Evolutionary conservation across 2,888 invertebrate genomes (phyloP).

Genomic region (Entomobrya multifasciata): DNA sequence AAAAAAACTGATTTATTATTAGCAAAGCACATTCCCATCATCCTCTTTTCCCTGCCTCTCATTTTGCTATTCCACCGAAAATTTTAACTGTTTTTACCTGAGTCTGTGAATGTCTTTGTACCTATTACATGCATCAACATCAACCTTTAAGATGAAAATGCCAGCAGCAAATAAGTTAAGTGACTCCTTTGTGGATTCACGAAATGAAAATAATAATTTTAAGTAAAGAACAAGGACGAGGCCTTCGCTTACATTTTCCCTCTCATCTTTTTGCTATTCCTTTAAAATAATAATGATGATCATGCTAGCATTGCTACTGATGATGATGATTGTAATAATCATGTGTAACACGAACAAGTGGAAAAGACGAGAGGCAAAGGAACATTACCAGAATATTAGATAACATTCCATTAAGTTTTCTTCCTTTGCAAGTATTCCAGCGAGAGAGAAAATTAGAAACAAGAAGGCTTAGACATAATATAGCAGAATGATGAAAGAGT

Average conservation of each 20-base stretch:
- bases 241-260: constrained; percentile 54
- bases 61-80: constrained; percentile 1
- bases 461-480: constrained; percentile 8
- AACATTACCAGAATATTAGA: constrained; percentile 46
- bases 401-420: constrained; percentile 17
- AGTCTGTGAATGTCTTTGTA: neutral
- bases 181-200: constrained; percentile 58
- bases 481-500: constrained; percentile 4
- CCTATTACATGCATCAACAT: too few relatives aligned
- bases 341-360: neutral
- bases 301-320: neutral
- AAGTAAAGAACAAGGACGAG: constrained; percentile 52
- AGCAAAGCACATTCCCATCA: constrained; percentile 28
- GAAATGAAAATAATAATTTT: constrained; percentile 49
- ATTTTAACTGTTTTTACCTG: constrained; percentile 54
- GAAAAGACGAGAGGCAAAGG: neutral
- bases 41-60: neutral
- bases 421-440: constrained; percentile 4
- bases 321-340: constrained; percentile 14
- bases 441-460: constrained; percentile 22
- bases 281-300: constrained; percentile 35
- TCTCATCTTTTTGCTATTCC: neutral
- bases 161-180: constrained; percentile 46
- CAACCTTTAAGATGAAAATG: constrained; percentile 13
- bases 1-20: constrained; percentile 43